Base-by-base conservation (phyloP, 2,888 invertebrate species). In the Masnerella sp. region DNA sequence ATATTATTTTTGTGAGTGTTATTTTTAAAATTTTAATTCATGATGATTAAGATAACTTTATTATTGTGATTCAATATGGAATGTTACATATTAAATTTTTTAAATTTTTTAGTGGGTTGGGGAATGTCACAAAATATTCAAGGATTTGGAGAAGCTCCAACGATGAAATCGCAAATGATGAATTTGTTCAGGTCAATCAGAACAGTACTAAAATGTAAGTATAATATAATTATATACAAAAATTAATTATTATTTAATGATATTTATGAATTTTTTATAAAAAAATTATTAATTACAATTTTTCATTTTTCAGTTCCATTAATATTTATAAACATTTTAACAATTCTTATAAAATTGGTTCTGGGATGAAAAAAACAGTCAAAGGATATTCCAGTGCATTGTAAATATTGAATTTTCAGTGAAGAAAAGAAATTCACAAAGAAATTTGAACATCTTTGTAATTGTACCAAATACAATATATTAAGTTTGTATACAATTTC, bases 161-260 rank as follows among this genome's bases (percentile, higher is more conserved):
- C 95, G 0, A 90, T 94, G 2, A 98, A 97, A 88, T 92, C 93
- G 54, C 98, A 98, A 88, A 89, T 96, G 51, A 90, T 98, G 76
- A 96, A 97, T 88, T 90, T 99, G 64, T 92, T 99, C 25, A 91
- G 96, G 83, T 98, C 99, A 1, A 97, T 99, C 77, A 91, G 98
- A 82, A 99, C 98, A 67, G 98, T 99, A n/a, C 96, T 96, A 83
- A 93, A 97, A 91, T 96, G 99, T 99, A 91, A 92, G 93, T 91
- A 78, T 34, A 3, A 11, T 34, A 4, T 5, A 34, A n/a, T 9
- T n/a, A 32, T n/a, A 32, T 32, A n/a, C 11, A n/a, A 11, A 34
- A 11, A 11, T 34, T 34, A 9, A 34, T 5, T 11, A 4, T 34
- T 34, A 1, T 11, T 34, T 1, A 5, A 11, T 34, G 9, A 11